These are phyloP conservation scores for Novumbra hubbsi DNA, from an alignment of 2,797 vertebrate species.

Conservation along the genomic window DNA sequence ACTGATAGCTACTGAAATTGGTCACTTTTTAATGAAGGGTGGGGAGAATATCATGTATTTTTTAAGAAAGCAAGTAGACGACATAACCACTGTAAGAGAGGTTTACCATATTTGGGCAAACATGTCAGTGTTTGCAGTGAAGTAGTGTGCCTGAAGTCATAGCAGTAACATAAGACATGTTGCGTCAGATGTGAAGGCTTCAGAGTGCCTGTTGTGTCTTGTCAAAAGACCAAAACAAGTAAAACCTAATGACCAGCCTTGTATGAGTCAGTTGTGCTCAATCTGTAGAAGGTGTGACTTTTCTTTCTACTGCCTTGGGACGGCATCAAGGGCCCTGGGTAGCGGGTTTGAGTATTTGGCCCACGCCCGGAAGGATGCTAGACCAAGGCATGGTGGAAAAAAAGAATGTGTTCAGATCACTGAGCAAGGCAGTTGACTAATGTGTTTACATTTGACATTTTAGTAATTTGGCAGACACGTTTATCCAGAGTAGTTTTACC, in stretches of 20 bases:
- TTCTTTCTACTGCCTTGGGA: not conserved
- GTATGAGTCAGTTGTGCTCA: not conserved
- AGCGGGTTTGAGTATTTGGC: too few relatives aligned
- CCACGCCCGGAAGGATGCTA: too few relatives aligned
- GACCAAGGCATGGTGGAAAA: too few relatives aligned
- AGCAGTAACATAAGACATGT: not conserved
- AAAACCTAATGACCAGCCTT: not conserved
- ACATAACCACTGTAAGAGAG: not conserved
- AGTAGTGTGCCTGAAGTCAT: not conserved
- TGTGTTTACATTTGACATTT: not conserved
- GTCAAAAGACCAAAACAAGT: not conserved
- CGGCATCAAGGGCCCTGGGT: too few relatives aligned
- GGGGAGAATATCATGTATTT: not conserved
- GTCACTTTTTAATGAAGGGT: not conserved
- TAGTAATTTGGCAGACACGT: not conserved
- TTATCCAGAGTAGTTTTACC: not conserved
- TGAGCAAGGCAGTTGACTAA: too few relatives aligned
- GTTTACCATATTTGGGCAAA: not conserved
- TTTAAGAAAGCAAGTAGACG: not conserved
- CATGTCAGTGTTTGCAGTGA: not conserved
- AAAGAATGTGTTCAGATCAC: too few relatives aligned
- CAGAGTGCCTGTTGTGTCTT: constrained; percentile 4
- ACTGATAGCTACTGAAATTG: not conserved
- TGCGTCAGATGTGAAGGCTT: not conserved
- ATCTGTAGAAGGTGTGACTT: not conserved